phyloP scores from a whole-genome alignment of 2,113 vertebrate genomes.

The Psittacara wagleri region DNA sequence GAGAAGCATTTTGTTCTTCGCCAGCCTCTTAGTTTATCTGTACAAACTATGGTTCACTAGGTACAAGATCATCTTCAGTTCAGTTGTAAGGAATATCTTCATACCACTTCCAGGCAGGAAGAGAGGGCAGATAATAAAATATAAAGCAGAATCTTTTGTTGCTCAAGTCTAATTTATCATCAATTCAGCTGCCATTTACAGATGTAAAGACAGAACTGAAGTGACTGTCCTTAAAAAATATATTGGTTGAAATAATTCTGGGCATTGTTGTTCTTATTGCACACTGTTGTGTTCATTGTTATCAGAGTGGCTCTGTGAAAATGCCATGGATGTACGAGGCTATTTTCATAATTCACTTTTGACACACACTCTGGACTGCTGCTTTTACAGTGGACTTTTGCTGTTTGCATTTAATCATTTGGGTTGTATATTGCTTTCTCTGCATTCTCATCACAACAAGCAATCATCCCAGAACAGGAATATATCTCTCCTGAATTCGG shows the following conservation, averaged over 20 bases:
- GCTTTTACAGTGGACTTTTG: background rate
- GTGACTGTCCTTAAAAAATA: background rate
- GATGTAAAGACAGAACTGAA: background rate
- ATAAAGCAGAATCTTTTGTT: background rate
- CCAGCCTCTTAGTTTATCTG: background rate
- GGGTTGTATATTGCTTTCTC: background rate
- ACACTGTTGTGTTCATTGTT: background rate
- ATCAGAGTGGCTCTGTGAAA: background rate
- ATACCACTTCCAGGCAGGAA: background rate
- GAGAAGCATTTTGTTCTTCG: background rate
- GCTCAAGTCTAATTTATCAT: background rate
- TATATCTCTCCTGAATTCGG: background rate
- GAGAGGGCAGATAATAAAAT: background rate
- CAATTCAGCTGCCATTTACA: background rate
- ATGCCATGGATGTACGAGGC: background rate
- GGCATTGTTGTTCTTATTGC: slow-evolving; percentile 11
- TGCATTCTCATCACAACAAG: background rate
- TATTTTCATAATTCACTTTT: slow-evolving; percentile 45
- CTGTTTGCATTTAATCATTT: background rate
- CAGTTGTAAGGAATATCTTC: slow-evolving; percentile 1
- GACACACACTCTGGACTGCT: background rate
- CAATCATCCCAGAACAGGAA: background rate
- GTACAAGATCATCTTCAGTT: slow-evolving; percentile 36
- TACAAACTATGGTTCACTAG: background rate
- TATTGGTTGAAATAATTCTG: background rate